Evolutionary conservation across 2,113 vertebrate species (phyloP).

Genomic region (Balaeniceps rex): DNA sequence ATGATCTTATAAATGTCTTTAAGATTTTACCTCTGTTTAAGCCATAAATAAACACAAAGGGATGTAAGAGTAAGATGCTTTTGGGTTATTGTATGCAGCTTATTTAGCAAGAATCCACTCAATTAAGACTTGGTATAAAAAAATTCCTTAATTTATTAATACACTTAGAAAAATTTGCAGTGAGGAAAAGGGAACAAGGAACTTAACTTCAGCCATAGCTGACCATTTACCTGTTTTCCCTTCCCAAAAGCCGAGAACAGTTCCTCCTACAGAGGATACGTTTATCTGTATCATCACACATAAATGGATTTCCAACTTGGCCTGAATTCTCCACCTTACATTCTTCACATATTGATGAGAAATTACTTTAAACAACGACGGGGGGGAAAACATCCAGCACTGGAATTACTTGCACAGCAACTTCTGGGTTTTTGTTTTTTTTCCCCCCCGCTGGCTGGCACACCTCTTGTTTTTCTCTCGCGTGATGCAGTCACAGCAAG

Average conservation of each 20-base stretch:
- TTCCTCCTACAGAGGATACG: neutral
- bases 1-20: rapidly evolving
- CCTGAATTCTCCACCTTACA: neutral
- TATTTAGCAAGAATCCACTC: neutral
- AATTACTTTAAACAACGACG: neutral
- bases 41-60: neutral
- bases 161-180: neutral
- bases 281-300: neutral
- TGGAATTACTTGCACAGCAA: neutral
- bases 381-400: neutral
- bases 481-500: neutral
- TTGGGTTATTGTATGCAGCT: neutral
- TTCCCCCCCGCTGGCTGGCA: neutral
- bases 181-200: neutral
- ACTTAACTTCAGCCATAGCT: neutral
- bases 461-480: neutral
- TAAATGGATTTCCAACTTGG: neutral
- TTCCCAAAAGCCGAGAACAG: neutral
- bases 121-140: neutral
- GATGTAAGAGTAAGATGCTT: neutral
- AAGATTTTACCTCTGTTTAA: neutral
- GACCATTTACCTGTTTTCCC: neutral
- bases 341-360: neutral
- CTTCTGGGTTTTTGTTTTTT: neutral
- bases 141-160: neutral